Conservation (phyloP, 2,888 invertebrate species). For the Apoderus coryli region DNA sequence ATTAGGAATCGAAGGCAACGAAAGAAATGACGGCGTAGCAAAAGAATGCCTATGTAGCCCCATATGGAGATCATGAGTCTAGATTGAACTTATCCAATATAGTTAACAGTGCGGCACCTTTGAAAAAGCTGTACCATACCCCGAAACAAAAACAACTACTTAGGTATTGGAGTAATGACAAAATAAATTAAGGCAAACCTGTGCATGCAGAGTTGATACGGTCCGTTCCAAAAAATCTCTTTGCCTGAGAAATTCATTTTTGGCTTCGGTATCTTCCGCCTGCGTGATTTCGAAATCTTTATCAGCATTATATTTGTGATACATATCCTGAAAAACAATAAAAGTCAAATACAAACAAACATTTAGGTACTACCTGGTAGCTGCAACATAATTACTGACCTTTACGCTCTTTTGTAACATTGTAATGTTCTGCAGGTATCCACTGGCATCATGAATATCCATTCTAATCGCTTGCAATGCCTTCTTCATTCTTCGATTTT, state of each 20-base stretch:
- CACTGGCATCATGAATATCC: conserved; percentile 68
- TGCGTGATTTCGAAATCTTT: conserved; percentile 52
- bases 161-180: conserved; percentile 3
- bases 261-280: conserved; percentile 54
- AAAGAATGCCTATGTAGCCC: too few species aligned
- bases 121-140: conserved; percentile 6
- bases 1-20: too few species aligned
- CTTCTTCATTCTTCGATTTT: conserved; percentile 44
- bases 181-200: conserved; percentile 19
- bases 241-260: conserved; percentile 64
- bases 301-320: conserved; percentile 57
- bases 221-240: conserved; percentile 65
- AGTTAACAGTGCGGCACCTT: too few species aligned
- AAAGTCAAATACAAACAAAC: conserved; percentile 2
- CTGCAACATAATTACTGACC: conserved; percentile 24
- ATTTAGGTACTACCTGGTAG: not conserved
- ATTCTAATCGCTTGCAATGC: conserved; percentile 61
- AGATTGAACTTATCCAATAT: too few species aligned
- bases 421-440: conserved; percentile 60
- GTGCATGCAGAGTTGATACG: conserved; percentile 37
- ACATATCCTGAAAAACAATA: conserved; percentile 36
- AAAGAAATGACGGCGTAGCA: too few species aligned
- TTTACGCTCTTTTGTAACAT: conserved; percentile 42
- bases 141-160: conserved; percentile 10
- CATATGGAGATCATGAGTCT: too few species aligned